Conservation (phyloP, 1,140 invertebrate species). For the Brachionus sp. region DNA sequence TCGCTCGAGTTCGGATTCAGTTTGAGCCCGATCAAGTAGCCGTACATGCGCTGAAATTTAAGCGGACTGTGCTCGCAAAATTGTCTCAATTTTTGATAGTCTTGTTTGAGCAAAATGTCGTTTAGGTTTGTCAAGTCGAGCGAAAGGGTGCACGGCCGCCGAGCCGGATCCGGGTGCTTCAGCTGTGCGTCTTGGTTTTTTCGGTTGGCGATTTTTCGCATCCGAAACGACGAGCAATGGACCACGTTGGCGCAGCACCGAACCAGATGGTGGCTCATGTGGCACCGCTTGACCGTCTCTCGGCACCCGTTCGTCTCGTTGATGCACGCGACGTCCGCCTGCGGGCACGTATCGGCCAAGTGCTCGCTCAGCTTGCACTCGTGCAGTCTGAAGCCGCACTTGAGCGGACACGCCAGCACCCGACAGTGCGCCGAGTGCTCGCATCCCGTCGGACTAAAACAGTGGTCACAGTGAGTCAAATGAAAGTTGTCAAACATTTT, state of each 20-base stretch:
- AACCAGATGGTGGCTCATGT: not conserved
- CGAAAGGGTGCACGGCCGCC: not conserved
- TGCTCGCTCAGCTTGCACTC: constrained; percentile 23
- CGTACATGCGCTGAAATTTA: constrained; percentile 33
- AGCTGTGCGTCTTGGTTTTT: not conserved
- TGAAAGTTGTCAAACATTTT: not conserved
- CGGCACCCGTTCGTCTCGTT: not conserved
- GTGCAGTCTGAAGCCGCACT: not conserved
- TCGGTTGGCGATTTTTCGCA: not conserved
- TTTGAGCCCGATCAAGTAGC: constrained; percentile 17
- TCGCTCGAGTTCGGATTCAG: not conserved
- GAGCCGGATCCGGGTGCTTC: not conserved
- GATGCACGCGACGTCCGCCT: not conserved
- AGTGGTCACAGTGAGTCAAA: constrained; percentile 4
- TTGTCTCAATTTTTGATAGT: not conserved
- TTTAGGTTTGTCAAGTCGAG: not conserved
- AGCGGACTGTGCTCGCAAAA: not conserved
- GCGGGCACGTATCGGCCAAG: not conserved
- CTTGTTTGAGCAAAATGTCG: not conserved
- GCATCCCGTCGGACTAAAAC: not conserved
- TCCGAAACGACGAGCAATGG: not conserved
- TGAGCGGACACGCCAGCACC: not conserved
- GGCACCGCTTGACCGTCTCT: not conserved
- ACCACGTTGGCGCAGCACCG: constrained; percentile 17
- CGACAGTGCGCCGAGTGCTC: not conserved